A percentile compares a stretch with the other conserved stretches of the same genome.
Conservation (phyloP, 2,888 invertebrate species). For the Elysia crispata region DNA sequence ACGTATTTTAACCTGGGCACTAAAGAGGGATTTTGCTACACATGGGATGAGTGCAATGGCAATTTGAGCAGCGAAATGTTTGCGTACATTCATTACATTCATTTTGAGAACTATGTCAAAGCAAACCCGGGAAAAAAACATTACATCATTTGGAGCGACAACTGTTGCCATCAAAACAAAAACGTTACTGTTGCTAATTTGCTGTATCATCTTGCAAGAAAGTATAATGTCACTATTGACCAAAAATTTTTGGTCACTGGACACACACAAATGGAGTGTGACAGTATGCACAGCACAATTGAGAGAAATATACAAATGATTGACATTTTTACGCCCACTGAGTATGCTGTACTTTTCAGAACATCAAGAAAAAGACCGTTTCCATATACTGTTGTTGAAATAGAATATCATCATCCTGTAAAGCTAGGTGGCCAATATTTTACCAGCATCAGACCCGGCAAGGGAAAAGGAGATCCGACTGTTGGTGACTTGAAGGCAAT, state of each 20-base stretch:
- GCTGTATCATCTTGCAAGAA: constrained; percentile 29
- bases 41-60: constrained; percentile 20
- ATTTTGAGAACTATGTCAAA: constrained; percentile 10
- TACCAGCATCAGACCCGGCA: constrained; percentile 7
- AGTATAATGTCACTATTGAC: constrained; percentile 33
- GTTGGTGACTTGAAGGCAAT: constrained; percentile 12
- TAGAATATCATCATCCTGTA: background rate
- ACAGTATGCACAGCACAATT: constrained; percentile 42
- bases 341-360: constrained; percentile 1
- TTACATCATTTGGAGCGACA: constrained; percentile 36
- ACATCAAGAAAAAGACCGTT: constrained; percentile 7
- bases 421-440: background rate
- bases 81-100: constrained; percentile 2
- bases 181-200: constrained; percentile 26
- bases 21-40: constrained; percentile 5
- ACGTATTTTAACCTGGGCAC: background rate
- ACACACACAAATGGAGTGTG: constrained; percentile 47
- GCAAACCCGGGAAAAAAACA: background rate
- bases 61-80: constrained; percentile 3
- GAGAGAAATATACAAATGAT: constrained; percentile 31
- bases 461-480: constrained; percentile 5
- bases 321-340: background rate
- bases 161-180: constrained; percentile 39
- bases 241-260: constrained; percentile 41
- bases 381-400: constrained; percentile 4